phyloP scores from a whole-genome alignment of 2,888 invertebrate genomes.

The Eilema sororculum region DNA sequence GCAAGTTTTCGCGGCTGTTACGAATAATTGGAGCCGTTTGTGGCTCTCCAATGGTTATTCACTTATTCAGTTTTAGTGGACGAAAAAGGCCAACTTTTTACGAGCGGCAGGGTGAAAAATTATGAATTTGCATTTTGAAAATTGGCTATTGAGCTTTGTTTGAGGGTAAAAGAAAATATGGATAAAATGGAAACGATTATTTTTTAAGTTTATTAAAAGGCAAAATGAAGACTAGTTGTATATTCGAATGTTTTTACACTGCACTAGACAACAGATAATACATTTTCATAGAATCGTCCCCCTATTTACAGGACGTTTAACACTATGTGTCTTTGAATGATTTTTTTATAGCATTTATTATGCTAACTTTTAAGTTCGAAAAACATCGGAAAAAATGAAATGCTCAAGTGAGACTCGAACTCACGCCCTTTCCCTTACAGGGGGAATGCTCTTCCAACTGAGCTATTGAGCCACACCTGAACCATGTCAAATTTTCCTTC shows the following conservation, averaged over 20 bases:
- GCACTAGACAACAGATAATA: not conserved
- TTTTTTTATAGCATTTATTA: no score
- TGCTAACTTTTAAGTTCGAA: no score
- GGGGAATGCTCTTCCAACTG: no score
- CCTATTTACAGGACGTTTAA: no score
- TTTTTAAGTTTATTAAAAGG: not conserved
- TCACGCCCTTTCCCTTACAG: no score
- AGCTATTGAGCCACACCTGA: no score
- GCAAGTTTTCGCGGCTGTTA: conserved; percentile 28
- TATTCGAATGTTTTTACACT: not conserved
- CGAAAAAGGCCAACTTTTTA: conserved; percentile 39
- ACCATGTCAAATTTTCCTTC: no score
- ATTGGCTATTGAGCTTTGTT: conserved; percentile 25
- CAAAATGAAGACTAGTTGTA: not conserved
- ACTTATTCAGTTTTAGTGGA: conserved; percentile 41
- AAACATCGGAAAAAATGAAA: no score
- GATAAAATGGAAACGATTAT: not conserved
- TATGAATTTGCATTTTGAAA: conserved; percentile 35
- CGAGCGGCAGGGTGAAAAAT: conserved; percentile 11
- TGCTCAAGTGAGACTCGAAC: no score
- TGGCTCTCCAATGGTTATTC: conserved; percentile 45
- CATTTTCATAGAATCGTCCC: not conserved
- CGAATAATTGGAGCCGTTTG: conserved; percentile 53
- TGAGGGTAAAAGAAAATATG: conserved; percentile 13
- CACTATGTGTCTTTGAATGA: no score